phyloP scores from a whole-genome alignment of 2,113 vertebrate species.

The Suncus etruscus region DNA sequence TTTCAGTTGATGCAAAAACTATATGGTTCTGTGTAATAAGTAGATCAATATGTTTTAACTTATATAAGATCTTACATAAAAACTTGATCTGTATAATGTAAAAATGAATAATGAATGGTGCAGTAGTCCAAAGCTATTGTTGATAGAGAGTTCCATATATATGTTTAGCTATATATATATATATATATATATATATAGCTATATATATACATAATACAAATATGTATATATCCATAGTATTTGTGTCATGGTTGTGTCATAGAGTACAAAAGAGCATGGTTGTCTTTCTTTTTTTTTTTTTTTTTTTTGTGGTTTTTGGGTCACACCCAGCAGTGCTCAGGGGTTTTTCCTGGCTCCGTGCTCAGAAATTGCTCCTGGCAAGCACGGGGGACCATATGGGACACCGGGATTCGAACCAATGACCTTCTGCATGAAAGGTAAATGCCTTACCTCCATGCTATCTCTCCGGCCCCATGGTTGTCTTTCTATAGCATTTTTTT shows the following conservation, averaged over 20 bases:
- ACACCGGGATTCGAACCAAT: no score
- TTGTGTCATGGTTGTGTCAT: not conserved
- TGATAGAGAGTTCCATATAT: not conserved
- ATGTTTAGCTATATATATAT: not conserved
- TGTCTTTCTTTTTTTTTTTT: not conserved
- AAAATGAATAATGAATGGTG: not conserved
- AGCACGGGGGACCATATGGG: no score
- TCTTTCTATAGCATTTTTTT: not conserved
- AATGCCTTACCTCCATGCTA: no score
- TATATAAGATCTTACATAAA: not conserved
- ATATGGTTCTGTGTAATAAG: not conserved
- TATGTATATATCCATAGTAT: not conserved
- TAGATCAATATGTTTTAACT: not conserved
- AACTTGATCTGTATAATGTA: not conserved
- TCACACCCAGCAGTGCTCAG: no score
- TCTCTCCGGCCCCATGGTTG: no score
- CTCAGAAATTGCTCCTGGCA: no score
- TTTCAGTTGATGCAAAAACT: not conserved
- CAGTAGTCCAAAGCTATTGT: not conserved
- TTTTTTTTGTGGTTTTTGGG: no score
- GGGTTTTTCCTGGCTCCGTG: no score
- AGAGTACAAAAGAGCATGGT: not conserved
- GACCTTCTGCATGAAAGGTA: no score
- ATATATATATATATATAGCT: not conserved
- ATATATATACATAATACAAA: not conserved